A percentile compares a stretch with the other conserved stretches of the same genome.
Evolutionary conservation across 2,888 invertebrate species (phyloP).

Genomic region (Hirtodrosophila cameraria): DNA sequence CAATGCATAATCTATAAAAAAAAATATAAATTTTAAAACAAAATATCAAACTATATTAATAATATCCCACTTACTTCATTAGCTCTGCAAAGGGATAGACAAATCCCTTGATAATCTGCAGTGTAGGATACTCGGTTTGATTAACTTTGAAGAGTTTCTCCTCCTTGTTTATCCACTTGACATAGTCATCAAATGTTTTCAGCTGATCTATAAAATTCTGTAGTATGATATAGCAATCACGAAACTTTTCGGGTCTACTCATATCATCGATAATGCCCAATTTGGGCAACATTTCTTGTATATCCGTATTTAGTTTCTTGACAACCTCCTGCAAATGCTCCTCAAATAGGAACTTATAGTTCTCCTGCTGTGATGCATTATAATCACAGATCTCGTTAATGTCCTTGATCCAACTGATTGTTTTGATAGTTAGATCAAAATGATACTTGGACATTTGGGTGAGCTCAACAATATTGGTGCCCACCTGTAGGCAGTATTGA

Average conservation of each 20-base stretch:
- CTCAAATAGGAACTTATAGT: conserved; percentile 93
- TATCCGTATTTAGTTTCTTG: conserved; percentile 88
- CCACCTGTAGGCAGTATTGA: conserved; percentile 86
- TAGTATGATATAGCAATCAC: conserved; percentile 91
- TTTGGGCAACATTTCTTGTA: conserved; percentile 89
- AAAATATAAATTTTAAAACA: not conserved
- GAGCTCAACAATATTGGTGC: conserved; percentile 90
- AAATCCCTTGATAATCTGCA: conserved; percentile 90
- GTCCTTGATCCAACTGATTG: conserved; percentile 92
- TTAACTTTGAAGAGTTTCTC: conserved; percentile 93
- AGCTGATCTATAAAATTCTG: conserved; percentile 90
- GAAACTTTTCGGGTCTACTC: conserved; percentile 91
- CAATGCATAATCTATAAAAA: conserved; percentile 85
- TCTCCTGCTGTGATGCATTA: conserved; percentile 91
- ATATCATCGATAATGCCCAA: conserved; percentile 92
- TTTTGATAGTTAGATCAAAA: conserved; percentile 91
- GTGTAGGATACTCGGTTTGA: conserved; percentile 89
- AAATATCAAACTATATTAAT: too few relatives aligned
- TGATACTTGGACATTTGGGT: conserved; percentile 90
- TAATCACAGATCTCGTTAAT: conserved; percentile 93
- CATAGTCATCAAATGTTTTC: conserved; percentile 89
- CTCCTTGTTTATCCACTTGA: conserved; percentile 95
- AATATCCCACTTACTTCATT: conserved; percentile 86
- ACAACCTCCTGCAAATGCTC: conserved; percentile 90
- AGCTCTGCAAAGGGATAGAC: conserved; percentile 89